phyloP scores from a whole-genome alignment of 2,888 invertebrate species.

The Scaptomyza flava region DNA sequence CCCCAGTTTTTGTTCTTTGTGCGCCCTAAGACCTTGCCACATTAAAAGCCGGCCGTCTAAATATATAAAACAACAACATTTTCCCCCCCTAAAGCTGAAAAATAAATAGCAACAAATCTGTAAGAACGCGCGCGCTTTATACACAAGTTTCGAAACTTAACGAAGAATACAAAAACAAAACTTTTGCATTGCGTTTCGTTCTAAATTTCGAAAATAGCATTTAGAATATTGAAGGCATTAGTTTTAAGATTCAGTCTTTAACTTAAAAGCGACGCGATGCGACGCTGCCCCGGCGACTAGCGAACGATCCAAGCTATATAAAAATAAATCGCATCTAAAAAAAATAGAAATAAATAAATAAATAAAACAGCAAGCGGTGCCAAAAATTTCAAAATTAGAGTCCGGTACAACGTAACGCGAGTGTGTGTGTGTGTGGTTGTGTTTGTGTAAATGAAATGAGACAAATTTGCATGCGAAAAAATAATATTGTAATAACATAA shows the following conservation, averaged over 20 bases:
- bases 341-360: constrained; percentile 20
- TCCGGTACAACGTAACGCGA: constrained; percentile 53
- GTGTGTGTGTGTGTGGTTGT: constrained; percentile 28
- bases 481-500: constrained; percentile 5
- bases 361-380: constrained; percentile 55
- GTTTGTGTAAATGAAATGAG: constrained; percentile 59
- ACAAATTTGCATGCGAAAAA: constrained; percentile 16
- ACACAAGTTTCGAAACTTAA: constrained; percentile 65
- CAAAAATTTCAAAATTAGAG: constrained; percentile 79
- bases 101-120: constrained; percentile 27
- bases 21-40: constrained; percentile 60
- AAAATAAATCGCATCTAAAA: constrained; percentile 51
- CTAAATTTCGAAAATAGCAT: constrained; percentile 71
- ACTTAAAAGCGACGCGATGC: constrained; percentile 60
- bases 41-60: constrained; percentile 52
- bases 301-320: constrained; percentile 45
- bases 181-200: constrained; percentile 39
- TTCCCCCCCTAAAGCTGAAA: constrained; percentile 2
- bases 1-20: constrained; percentile 43
- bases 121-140: constrained; percentile 30
- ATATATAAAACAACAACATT: constrained; percentile 40
- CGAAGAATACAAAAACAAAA: constrained; percentile 26
- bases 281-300: constrained; percentile 34
- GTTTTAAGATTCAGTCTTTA: constrained; percentile 62
- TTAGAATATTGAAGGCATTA: constrained; percentile 52